These are phyloP conservation scores for Periophthalmus magnuspinnatus DNA, from an alignment of 2,797 vertebrate species.

Conservation along the genomic window DNA sequence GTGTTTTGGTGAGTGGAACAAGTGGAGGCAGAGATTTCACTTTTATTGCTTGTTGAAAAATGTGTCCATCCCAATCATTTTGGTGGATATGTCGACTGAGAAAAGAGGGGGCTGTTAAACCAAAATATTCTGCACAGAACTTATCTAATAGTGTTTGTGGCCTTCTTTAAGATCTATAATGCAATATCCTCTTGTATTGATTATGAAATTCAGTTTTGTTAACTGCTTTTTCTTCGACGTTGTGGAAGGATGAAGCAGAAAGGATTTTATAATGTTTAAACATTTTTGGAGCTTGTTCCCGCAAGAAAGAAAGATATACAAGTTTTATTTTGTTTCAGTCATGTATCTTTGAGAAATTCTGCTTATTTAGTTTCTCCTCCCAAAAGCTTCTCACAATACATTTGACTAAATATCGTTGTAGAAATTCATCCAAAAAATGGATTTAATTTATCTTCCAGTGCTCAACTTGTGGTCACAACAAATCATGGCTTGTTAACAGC, in stretches of 20 bases:
- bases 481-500: too few relatives aligned
- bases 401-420: background rate
- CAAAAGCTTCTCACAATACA: background rate
- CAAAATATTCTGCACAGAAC: background rate
- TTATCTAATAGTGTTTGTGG: background rate
- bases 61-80: constrained; percentile 7
- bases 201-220: background rate
- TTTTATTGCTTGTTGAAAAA: constrained; percentile 8
- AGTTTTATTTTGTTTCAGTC: background rate
- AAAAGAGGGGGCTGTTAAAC: background rate
- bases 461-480: background rate
- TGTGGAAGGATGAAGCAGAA: background rate
- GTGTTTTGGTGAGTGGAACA: constrained; percentile 2
- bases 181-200: background rate
- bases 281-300: background rate
- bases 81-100: background rate
- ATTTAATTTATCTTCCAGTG: background rate
- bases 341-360: background rate
- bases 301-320: too few relatives aligned
- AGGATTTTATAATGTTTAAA: background rate
- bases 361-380: background rate
- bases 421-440: background rate
- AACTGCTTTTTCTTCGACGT: background rate
- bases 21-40: background rate
- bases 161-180: background rate